Evolutionary conservation across 2,888 invertebrate species (phyloP), one percentile per base, ranked within the genome.

Genomic region (Lucinisca nassula): DNA sequence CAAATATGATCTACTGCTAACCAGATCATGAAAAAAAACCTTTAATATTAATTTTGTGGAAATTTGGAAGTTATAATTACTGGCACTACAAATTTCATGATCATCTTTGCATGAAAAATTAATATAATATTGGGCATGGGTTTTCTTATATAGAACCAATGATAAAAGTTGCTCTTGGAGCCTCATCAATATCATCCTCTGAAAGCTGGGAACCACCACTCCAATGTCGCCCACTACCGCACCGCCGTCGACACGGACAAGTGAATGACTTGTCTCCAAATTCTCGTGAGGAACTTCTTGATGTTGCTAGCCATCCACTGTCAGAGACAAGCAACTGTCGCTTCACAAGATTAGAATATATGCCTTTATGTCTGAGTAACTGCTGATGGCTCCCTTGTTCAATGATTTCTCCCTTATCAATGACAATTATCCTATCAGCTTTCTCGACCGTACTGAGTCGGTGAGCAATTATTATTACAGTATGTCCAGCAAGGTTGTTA

Each of bases 401-500:
- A 10, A 91, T 85, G 0, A 95, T 90, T 58, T 79, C 51, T 12
- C 95, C 95, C 72, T 93, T 93, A 73, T 95, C 92, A 35, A 95
- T 93, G 24, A 95, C 95, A 61, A 95, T 88, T 45, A 95, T 95
- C 12, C 93, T 85, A 89, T 96, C 95, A 10, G 96, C 96, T 78
- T 93, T 94, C 89, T 96, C 96, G 6, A 96, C 96, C 0, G 96
- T 96, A 55, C 96, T 96, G 37, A 97, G 94, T 37, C 96, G 93
- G 90, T 96, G 96, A 12, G 96, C 96, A 70, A 96, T 96, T 38
- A 97, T 94, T 30, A 96, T 89, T 12, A 96, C 96, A 17, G 96
- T 96, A 45, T 96, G 93, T 30, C 96, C 96, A 70, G 92, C 93
- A 45, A 96, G 89, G 90, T 96, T 96, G 83, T 95, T 94, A 85